Evolutionary conservation across 2,888 invertebrate species (phyloP), one percentile per base, ranked within the genome.

Genomic region (Ecdyonurus torrentis): DNA sequence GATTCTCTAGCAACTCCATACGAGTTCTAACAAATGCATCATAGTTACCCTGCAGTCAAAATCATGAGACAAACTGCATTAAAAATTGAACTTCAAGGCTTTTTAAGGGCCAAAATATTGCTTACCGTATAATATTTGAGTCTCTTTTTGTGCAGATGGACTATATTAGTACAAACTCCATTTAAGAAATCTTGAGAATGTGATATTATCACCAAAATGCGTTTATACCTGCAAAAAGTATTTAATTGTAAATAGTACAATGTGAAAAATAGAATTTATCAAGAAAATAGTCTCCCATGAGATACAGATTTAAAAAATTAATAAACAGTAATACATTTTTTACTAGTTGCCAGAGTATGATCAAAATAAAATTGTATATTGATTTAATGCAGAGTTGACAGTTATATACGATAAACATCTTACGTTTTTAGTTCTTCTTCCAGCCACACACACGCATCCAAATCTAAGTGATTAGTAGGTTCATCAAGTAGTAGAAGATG

Each of bases 161-260:
- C 85, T 65, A 98, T 96, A 75, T 98, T 98, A 7, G 91, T 91
- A 75, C 91, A 92, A 64, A 99, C 95, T 65, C 97, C 97, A 74
- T 99, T 99, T 70, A 99, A 80, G 77, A 99, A 99, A 83, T 99
- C 93, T 80, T 99, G 99, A 2, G 99, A 99, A 78, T 99, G 99
- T 1, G 99, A 99, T 70, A 99, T 95, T 67, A 99, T 83, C 66
- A 99, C 92, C 71, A 99, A 79, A 74, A 97, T 98, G 70, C 98
- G 83, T 76, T 95, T 96, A 76, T 99, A 97, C 66, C 87, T 89
- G 66, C 5, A 68, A 70, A 64, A 61, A 50, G 61, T 65, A 59
- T 60, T 19, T 22, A 23, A 10, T 61, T 1, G 15, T 23, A 19
- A 24, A 64, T 53, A n/a, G 23, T 22, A 62, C 3, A 23, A 10